phyloP scores from a whole-genome alignment of 2,113 vertebrate genomes.

The Engraulis encrasicolus region DNA sequence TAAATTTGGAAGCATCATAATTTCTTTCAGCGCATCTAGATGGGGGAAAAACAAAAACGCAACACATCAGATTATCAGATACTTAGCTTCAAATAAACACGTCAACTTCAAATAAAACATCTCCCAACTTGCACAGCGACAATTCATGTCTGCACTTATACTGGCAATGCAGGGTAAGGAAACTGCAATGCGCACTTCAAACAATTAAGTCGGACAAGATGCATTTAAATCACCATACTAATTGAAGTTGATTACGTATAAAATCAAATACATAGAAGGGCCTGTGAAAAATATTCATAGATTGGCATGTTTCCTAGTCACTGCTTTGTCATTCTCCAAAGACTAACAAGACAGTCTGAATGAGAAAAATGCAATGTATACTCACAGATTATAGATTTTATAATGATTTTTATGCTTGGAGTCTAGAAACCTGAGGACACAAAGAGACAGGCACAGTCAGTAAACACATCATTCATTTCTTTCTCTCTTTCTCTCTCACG shows the following conservation, averaged over 20 bases:
- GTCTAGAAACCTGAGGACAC: conserved; percentile 89
- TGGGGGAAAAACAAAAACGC: conserved; percentile 1
- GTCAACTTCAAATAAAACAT: no score
- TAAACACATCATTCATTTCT: neutral
- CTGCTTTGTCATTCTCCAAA: neutral
- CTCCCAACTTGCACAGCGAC: neutral
- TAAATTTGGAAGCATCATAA: conserved; percentile 97
- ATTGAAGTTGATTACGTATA: no score
- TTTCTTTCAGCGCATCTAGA: conserved; percentile 96
- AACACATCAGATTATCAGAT: neutral
- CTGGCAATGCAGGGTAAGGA: neutral
- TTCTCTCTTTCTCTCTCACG: neutral
- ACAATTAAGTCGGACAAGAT: no score
- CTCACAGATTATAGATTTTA: conserved; percentile 99
- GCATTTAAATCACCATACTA: no score
- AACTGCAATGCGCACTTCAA: no score
- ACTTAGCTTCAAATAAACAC: neutral
- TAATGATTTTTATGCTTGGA: conserved; percentile 99
- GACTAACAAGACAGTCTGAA: neutral
- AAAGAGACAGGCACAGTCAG: neutral
- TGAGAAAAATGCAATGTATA: conserved; percentile 57
- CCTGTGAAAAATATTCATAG: neutral
- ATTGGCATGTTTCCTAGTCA: no score
- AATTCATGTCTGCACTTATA: neutral
- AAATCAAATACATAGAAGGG: no score